These are phyloP conservation scores for Pionites leucogaster DNA, from an alignment of 2,113 vertebrate species.

Conservation along the genomic window DNA sequence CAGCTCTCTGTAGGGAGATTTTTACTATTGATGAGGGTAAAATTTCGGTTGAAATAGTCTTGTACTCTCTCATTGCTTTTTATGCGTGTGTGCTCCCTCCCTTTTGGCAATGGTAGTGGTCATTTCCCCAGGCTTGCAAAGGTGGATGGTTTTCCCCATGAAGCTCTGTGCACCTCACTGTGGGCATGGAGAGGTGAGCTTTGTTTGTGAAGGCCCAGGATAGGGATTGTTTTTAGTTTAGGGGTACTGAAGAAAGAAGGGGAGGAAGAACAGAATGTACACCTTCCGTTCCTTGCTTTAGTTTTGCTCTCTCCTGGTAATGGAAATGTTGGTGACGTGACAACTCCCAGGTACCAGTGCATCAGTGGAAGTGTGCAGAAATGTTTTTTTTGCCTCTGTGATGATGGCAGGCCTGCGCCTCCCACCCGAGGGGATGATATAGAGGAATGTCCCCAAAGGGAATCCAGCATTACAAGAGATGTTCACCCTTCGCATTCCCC, in stretches of 20 bases:
- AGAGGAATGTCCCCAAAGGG: not conserved
- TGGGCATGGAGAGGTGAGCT: not conserved
- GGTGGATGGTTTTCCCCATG: not conserved
- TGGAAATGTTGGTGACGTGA: not conserved
- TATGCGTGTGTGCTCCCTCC: not conserved
- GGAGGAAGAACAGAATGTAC: not conserved
- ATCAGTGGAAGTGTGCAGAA: not conserved
- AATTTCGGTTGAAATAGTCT: not conserved
- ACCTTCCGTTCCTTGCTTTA: not conserved
- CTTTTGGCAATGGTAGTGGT: not conserved
- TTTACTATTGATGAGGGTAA: not conserved
- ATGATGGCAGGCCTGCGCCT: not conserved
- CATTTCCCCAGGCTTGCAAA: not conserved
- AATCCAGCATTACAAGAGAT: not conserved
- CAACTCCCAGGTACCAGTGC: not conserved
- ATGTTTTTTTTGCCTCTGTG: not conserved
- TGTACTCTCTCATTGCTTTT: not conserved
- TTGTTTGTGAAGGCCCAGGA: not conserved
- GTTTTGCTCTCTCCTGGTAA: not conserved
- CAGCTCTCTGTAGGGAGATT: not conserved
- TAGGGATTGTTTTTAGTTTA: not conserved
- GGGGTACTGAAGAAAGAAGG: not conserved
- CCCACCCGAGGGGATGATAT: not conserved
- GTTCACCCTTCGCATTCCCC: conserved; percentile 12
- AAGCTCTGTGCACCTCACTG: not conserved